A percentile compares a stretch with the other conserved stretches of the same genome.
Evolutionary conservation across 2,113 vertebrate species (phyloP).

Genomic region (Sebastes fasciatus): DNA sequence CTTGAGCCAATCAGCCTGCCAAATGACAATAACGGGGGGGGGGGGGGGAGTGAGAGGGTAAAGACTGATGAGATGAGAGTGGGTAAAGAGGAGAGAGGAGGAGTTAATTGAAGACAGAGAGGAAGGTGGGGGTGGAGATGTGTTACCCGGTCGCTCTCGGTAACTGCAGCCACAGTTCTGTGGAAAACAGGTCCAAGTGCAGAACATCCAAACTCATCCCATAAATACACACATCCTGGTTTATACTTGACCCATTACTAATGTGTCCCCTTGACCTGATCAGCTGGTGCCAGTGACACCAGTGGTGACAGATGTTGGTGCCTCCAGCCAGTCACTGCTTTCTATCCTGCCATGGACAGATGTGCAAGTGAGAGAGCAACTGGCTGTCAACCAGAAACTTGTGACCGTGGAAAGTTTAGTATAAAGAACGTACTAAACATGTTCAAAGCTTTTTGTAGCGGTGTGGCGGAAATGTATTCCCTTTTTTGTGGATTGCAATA

Average conservation of each 20-base stretch:
- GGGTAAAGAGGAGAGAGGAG: conserved; percentile 9
- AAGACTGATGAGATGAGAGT: conserved; percentile 14
- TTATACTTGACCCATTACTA: conserved; percentile 10
- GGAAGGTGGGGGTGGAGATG: conserved; percentile 6
- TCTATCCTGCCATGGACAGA: conserved; percentile 57
- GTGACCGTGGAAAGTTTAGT: conserved; percentile 1
- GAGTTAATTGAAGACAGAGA: conserved; percentile 11
- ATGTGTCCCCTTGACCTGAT: conserved; percentile 27
- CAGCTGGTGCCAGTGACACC: conserved; percentile 49
- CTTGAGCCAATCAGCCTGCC: conserved; percentile 57
- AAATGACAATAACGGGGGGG: conserved; percentile 19
- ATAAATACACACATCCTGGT: conserved; percentile 4
- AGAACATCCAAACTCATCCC: background rate
- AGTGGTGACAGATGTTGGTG: conserved; percentile 69
- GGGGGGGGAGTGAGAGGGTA: background rate
- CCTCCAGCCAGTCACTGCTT: conserved; percentile 36
- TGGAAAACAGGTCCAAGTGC: background rate
- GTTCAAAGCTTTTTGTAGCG: background rate
- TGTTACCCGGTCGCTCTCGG: conserved; percentile 8
- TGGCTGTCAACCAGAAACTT: conserved; percentile 24
- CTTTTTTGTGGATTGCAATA: background rate
- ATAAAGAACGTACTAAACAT: background rate
- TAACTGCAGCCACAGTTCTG: conserved; percentile 10
- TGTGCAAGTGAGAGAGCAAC: conserved; percentile 44
- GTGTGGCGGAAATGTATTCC: background rate